Conservation (phyloP, 2,113 vertebrate genomes). For the Mormyrus lacerda region DNA sequence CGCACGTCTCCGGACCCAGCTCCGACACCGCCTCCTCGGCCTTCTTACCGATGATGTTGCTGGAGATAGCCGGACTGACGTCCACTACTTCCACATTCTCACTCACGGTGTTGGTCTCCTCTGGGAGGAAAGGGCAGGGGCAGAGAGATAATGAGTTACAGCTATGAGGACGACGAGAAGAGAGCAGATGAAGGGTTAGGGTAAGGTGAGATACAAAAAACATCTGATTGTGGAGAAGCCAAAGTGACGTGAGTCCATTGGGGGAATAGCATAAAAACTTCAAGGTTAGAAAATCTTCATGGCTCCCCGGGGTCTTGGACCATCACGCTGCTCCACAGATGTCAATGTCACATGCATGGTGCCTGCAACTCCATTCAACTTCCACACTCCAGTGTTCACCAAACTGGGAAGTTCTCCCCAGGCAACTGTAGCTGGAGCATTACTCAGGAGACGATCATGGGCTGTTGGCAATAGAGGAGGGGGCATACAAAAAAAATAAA, state of each 20-base stretch:
- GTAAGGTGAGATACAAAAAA: not conserved
- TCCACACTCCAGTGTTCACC: not conserved
- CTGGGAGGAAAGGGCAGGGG: not conserved
- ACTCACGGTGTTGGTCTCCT: conserved; percentile 67
- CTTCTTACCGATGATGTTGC: conserved; percentile 68
- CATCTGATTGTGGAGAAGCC: not conserved
- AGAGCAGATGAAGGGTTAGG: not conserved
- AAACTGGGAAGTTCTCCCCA: conserved; percentile 6
- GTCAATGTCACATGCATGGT: not conserved
- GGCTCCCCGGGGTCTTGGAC: not conserved
- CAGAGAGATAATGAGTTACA: not conserved
- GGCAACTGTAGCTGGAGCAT: not conserved
- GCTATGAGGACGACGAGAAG: not conserved
- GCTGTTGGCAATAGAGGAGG: not conserved
- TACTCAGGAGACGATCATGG: not conserved
- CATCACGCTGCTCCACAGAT: not conserved
- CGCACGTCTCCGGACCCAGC: conserved; percentile 68
- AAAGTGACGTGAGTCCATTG: not conserved
- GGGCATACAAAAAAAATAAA: conserved; percentile 21
- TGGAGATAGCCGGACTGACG: conserved; percentile 67
- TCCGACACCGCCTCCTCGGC: conserved; percentile 51
- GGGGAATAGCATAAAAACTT: not conserved
- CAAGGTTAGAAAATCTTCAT: not conserved
- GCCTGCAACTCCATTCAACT: not conserved
- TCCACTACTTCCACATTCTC: conserved; percentile 76